Evolutionary conservation across 2,888 invertebrate genomes (phyloP), one percentile per base, ranked within the genome.

Genomic region (Dorcus parallelipipedus): DNA sequence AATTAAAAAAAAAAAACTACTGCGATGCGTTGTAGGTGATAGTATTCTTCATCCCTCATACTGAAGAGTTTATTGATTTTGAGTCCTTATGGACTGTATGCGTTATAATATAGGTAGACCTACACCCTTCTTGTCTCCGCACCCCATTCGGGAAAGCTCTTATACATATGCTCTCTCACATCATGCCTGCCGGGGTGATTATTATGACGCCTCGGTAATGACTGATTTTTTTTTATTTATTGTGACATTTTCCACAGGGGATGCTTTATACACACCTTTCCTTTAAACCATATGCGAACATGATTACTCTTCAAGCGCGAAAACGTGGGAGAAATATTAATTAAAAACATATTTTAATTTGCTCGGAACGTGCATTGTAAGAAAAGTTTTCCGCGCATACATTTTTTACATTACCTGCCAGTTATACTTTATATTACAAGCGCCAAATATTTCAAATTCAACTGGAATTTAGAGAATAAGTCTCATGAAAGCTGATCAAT

Each of bases 171-270:
- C 63, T 62, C 65, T 65, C 63, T 59, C 65, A 64, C 59, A 58
- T 58, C 58, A 58, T 58, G 54, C 64, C 66, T 62, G 64, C 62
- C 62, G 59, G 63, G 64, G 61, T 64, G 66, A 66, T 63, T 67
- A 66, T 67, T 67, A 66, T 66, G 67, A 66, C 67, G 67, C 66
- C 66, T 67, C 59, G 60, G 62, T 67, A 65, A 64, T 64, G 65
- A 66, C 65, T 63, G 65, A 62, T 65, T 67, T 67, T 67, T 33
- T 33, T 67, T 64, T 65, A 62, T 66, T 67, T 65, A 66, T 64
- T 64, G 63, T 59, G 64, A 64, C 63, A 65, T 52, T 60, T 60
- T 54, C 57, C 54, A 60, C 60, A 62, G 63, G 65, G 66, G 65
- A 62, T 54, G 61, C 54, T 48, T 59, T 55, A 51, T 49, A 52